Conservation (phyloP, 2,888 invertebrate genomes). For the Lepidocyrtinus sp. region DNA sequence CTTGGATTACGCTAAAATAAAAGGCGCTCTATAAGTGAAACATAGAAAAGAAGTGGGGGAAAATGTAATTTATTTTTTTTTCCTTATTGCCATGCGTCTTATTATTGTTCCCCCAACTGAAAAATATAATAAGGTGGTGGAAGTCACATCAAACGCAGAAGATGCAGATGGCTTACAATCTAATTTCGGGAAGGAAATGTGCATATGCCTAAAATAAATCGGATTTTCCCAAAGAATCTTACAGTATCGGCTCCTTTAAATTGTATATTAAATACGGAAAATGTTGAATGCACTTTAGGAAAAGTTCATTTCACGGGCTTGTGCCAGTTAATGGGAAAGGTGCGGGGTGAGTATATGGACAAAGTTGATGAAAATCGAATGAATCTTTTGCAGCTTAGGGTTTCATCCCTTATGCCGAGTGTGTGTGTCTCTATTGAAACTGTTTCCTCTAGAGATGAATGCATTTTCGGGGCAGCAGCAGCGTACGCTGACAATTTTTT, state of each 20-base stretch:
- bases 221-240: background rate
- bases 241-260: background rate
- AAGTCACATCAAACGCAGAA: conserved; percentile 28
- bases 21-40: background rate
- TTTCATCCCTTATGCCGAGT: too few relatives aligned
- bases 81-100: conserved; percentile 10
- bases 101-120: conserved; percentile 16
- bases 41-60: background rate
- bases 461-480: too few relatives aligned
- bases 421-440: too few relatives aligned
- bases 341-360: too few relatives aligned
- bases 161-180: conserved; percentile 25
- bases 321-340: conserved; percentile 26
- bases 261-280: background rate
- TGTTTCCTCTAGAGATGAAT: too few relatives aligned
- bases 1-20: background rate
- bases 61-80: conserved; percentile 44
- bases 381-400: too few relatives aligned
- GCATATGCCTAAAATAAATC: conserved; percentile 17
- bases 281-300: background rate
- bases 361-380: too few relatives aligned
- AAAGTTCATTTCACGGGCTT: conserved; percentile 56
- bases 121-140: conserved; percentile 15
- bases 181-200: conserved; percentile 7
- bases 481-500: too few relatives aligned